These are phyloP conservation scores for Acanthosepion lycidas DNA, from an alignment of 2,888 invertebrate genomes.

Conservation along the genomic window DNA sequence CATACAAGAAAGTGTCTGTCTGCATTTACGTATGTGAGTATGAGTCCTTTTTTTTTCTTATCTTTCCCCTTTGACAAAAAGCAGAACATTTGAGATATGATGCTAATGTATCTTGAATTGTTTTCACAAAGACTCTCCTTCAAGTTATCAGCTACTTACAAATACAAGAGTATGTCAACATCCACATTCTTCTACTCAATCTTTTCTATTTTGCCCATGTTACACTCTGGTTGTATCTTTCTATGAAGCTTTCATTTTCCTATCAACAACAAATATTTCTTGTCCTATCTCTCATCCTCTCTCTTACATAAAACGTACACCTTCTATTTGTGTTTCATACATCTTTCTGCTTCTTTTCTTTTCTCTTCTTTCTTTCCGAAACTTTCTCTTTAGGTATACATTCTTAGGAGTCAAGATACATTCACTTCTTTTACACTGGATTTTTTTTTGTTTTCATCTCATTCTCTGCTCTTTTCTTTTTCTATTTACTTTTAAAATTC, in stretches of 20 bases:
- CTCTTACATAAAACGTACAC: not conserved
- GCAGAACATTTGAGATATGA: not conserved
- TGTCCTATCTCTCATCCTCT: not conserved
- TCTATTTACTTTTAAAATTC: not conserved
- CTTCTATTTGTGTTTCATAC: no score
- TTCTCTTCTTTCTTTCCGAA: no score
- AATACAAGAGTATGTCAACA: not conserved
- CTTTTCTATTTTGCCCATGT: not conserved
- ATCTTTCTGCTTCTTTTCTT: no score
- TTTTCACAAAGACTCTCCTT: not conserved
- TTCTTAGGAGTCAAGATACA: no score
- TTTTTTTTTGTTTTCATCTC: not conserved
- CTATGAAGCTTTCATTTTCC: not conserved
- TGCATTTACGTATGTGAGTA: not conserved
- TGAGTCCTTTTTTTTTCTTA: not conserved
- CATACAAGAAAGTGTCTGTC: not conserved
- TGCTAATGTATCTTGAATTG: slow-evolving; percentile 6
- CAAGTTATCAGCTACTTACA: not conserved
- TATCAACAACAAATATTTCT: not conserved
- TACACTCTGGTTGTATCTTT: not conserved
- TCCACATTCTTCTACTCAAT: not conserved
- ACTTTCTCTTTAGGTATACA: no score
- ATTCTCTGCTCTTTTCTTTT: not conserved
- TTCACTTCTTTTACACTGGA: no score
- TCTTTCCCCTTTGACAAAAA: slow-evolving; percentile 33